Base-by-base conservation (phyloP, 2,113 vertebrate genomes). In the Opisthocomus hoazin region DNA sequence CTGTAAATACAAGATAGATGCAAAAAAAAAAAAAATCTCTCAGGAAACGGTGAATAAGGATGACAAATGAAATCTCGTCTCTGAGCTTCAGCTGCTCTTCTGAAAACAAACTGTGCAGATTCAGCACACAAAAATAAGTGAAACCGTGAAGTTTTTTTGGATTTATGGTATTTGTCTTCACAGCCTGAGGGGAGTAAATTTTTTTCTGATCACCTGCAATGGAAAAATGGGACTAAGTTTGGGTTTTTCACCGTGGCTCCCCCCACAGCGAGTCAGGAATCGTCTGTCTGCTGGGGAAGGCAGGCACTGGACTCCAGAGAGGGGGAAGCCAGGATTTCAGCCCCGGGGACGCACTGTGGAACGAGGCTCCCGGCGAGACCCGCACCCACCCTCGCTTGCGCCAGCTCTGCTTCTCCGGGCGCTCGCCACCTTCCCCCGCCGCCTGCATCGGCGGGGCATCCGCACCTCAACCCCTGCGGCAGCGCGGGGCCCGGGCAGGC, bases 181-280 rank as follows among this genome's bases (percentile, higher is more conserved):
- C 16, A n/a, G 5, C 43, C 50, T 27, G 36, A 92, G 9, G 14
- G 85, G 5, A 19, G 91, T 92, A 96, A 19, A 58, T 86, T 66
- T 80, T 75, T 15, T 84, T 96, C 75, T 88, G 94, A 60, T 96
- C 92, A 76, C 97, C 97, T 98, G 94, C 87, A 96, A 91, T 13
- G 1, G 19, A 87, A 93, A 78, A 89, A 39, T 0, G 1, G 68
- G 27, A 60, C 6, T 45, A 75, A 89, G 48, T 61, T 43, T 12
- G 8, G 5, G 8, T 34, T 69, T 74, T 90, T 43, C 14, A 63
- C 10, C 54, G 9, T 3, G 84, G 8, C 4, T 65, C 29, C 24
- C 20, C 71, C 20, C 30, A 27, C 11, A 74, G 5, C 0, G 4
- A 60, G 10, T 27, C n/a, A n/a, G n/a, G n/a, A 51, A 27, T 8